A percentile compares a stretch with the other conserved stretches of the same genome.
phyloP scores from a whole-genome alignment of 2,888 invertebrate genomes.

The Cinara cedri region DNA sequence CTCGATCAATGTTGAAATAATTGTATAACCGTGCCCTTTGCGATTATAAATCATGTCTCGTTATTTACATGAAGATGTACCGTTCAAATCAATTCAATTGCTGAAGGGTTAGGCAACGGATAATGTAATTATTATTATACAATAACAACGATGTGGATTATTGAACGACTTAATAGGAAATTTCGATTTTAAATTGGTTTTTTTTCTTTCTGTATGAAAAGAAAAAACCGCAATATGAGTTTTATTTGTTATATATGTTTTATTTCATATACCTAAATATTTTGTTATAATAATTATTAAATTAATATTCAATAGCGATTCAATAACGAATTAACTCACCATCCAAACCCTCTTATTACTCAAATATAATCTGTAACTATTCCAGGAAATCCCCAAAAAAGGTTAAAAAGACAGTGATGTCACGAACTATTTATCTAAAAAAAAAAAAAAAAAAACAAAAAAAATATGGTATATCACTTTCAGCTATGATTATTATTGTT shows the following conservation, averaged over 20 bases:
- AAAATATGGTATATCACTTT: too few species aligned
- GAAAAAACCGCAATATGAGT: background rate
- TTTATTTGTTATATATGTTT: background rate
- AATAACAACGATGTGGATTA: background rate
- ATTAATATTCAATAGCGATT: background rate
- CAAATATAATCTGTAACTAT: too few species aligned
- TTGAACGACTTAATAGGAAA: background rate
- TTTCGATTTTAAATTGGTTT: background rate
- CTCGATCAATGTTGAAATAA: background rate
- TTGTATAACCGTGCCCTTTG: constrained; percentile 26
- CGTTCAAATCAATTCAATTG: constrained; percentile 11
- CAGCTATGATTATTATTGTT: too few species aligned
- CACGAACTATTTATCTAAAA: too few species aligned
- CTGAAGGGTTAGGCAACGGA: constrained; percentile 4
- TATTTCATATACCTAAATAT: too few species aligned
- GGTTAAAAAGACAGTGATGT: too few species aligned
- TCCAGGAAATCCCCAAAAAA: too few species aligned
- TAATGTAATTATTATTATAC: constrained; percentile 5
- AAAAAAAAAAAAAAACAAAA: too few species aligned
- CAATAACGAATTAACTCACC: too few species aligned
- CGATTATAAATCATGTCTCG: constrained; percentile 22
- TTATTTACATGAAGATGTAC: constrained; percentile 16
- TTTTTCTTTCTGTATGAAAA: too few species aligned
- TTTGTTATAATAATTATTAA: too few species aligned
- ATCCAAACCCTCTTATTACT: too few species aligned